phyloP scores from a whole-genome alignment of 92 coral and sea anemone species.

The Epizoanthus ramosus region DNA sequence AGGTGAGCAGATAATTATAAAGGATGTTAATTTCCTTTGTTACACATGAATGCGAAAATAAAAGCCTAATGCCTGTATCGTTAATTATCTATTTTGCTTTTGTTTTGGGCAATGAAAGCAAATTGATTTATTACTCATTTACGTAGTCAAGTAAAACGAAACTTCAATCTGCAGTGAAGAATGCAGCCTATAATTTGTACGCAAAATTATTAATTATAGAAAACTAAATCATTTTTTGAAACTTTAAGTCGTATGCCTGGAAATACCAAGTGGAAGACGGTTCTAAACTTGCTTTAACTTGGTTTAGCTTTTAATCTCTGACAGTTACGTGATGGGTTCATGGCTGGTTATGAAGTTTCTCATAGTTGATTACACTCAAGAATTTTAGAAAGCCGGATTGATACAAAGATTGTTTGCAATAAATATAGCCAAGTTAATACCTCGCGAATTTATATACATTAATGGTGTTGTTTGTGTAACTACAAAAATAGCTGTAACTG shows the following conservation, averaged over 20 bases:
- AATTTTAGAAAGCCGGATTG: not conserved
- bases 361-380: conserved; percentile 4
- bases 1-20: conserved; percentile 10
- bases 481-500: conserved; percentile 36
- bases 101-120: conserved; percentile 30
- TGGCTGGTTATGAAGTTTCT: no score
- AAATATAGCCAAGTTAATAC: conserved; percentile 28
- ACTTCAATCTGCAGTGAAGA: not conserved
- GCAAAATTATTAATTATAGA: conserved; percentile 5
- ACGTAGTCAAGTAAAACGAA: conserved; percentile 11
- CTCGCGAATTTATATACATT: conserved; percentile 24
- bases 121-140: conserved; percentile 37
- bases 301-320: no score
- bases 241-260: not conserved
- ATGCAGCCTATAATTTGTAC: not conserved
- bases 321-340: no score
- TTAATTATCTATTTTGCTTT: conserved; percentile 25
- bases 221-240: not conserved
- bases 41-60: conserved; percentile 17
- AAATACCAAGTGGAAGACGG: not conserved
- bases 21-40: conserved; percentile 22
- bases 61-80: conserved; percentile 23
- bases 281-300: no score
- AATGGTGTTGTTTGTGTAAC: conserved; percentile 67
- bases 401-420: conserved; percentile 21